Conservation (phyloP, 1,140 invertebrate species). For the Galendromus occidentalis region DNA sequence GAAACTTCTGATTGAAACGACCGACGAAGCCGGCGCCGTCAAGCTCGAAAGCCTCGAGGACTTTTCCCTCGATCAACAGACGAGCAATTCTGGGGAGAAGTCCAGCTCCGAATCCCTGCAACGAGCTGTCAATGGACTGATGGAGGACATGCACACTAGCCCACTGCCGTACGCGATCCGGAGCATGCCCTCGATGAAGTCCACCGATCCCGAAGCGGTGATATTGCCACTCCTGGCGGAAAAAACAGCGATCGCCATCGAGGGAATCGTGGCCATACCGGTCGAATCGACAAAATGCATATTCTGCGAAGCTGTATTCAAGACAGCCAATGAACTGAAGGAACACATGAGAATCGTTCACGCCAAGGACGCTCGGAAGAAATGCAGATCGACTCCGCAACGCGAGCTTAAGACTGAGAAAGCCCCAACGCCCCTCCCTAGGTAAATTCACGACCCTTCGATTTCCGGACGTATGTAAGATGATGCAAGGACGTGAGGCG, state of each 20-base stretch:
- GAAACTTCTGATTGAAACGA: too few relatives aligned
- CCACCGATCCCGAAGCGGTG: background rate
- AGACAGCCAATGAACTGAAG: background rate
- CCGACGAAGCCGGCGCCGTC: too few relatives aligned
- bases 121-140: background rate
- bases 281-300: constrained; percentile 8
- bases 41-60: too few relatives aligned
- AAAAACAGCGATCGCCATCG: background rate
- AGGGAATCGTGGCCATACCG: background rate
- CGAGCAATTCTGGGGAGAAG: too few relatives aligned
- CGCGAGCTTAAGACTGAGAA: background rate
- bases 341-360: background rate
- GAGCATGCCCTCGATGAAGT: background rate
- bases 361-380: background rate
- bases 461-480: too few relatives aligned
- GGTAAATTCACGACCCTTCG: background rate
- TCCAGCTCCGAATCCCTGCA: background rate
- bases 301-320: background rate
- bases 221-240: background rate
- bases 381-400: too few relatives aligned
- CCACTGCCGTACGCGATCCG: background rate
- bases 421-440: background rate
- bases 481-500: too few relatives aligned
- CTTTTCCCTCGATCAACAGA: too few relatives aligned
- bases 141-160: background rate